Percentiles rank a stretch among this genome's conserved stretches.
These are phyloP conservation scores for Gerris buenoi DNA, from an alignment of 1,140 invertebrate species.

Conservation along the genomic window DNA sequence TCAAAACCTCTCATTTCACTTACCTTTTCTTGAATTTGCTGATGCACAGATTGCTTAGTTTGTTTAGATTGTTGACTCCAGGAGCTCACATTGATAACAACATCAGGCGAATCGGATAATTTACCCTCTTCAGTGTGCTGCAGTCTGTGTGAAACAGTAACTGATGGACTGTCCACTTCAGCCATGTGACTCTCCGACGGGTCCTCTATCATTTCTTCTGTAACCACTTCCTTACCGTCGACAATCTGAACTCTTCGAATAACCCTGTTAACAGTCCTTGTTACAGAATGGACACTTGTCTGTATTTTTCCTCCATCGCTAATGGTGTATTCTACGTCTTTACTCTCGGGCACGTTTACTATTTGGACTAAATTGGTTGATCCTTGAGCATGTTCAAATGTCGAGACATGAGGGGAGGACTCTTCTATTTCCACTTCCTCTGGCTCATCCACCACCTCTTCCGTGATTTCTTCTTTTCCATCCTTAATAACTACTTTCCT, in stretches of 20 bases:
- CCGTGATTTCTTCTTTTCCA: constrained; percentile 62
- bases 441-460: constrained; percentile 67
- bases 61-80: not conserved
- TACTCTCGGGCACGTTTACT: not conserved
- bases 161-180: not conserved
- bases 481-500: constrained; percentile 58
- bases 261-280: constrained; percentile 50
- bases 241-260: constrained; percentile 57
- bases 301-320: not conserved
- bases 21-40: not conserved
- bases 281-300: not conserved
- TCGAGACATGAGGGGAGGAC: not conserved
- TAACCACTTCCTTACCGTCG: constrained; percentile 65
- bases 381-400: not conserved
- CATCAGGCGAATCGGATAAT: not conserved
- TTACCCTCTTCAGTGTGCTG: not conserved
- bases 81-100: not conserved
- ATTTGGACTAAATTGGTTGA: not conserved
- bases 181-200: constrained; percentile 60
- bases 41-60: not conserved
- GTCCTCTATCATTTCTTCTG: constrained; percentile 67
- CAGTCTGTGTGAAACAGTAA: not conserved
- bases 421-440: constrained; percentile 62
- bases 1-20: not conserved
- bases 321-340: not conserved